Evolutionary conservation across 2,113 vertebrate genomes (phyloP).

Genomic region (Chlorodrepanis virens): DNA sequence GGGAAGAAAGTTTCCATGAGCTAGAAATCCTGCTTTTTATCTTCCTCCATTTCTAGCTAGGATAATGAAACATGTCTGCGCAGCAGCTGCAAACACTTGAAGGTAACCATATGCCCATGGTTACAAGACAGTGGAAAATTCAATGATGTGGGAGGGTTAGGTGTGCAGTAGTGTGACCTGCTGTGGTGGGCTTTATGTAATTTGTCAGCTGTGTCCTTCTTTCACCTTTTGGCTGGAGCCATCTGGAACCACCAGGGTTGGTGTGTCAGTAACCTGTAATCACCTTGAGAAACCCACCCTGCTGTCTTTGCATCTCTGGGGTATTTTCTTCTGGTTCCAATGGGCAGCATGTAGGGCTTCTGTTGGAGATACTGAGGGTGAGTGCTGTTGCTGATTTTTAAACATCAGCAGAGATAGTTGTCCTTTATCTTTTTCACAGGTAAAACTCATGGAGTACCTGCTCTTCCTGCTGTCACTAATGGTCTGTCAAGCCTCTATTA

Average conservation of each 20-base stretch:
- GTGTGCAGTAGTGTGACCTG: background rate
- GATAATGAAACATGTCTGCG: background rate
- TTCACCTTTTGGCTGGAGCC: background rate
- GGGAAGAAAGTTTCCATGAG: background rate
- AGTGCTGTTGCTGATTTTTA: background rate
- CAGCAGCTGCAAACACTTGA: background rate
- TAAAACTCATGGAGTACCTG: background rate
- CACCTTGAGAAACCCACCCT: background rate
- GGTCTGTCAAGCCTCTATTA: background rate
- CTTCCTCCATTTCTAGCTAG: background rate
- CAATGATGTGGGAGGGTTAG: background rate
- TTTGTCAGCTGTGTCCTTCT: background rate
- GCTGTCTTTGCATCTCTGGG: background rate
- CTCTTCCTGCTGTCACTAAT: background rate
- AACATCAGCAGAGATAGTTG: background rate
- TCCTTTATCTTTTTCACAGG: background rate
- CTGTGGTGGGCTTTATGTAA: background rate
- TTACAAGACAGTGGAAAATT: background rate
- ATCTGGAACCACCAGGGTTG: rapidly evolving
- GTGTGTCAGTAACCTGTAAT: background rate
- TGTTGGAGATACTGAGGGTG: background rate
- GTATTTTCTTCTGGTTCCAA: background rate
- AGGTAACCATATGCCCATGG: background rate
- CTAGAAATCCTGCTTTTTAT: background rate
- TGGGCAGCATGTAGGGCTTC: rapidly evolving